These are phyloP conservation scores for Peribatodes rhomboidaria DNA, from an alignment of 2,888 invertebrate genomes.

Conservation along the genomic window DNA sequence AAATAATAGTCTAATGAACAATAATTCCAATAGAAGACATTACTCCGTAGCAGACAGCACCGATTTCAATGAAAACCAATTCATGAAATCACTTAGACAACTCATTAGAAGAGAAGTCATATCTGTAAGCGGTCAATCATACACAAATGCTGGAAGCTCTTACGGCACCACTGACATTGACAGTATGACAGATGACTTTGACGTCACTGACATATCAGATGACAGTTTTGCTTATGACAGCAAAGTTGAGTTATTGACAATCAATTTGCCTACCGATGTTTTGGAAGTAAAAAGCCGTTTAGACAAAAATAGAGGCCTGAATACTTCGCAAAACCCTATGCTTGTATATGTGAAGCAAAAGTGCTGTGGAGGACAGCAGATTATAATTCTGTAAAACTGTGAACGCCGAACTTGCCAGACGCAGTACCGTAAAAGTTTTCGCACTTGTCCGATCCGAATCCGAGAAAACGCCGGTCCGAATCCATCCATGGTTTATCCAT, in stretches of 20 bases:
- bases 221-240: no score
- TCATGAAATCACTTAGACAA: not conserved
- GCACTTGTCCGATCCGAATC: no score
- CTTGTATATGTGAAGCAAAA: not conserved
- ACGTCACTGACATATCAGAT: no score
- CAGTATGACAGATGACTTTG: not conserved
- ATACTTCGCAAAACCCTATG: not conserved
- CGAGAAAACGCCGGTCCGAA: no score
- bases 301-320: not conserved
- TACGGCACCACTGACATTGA: no score
- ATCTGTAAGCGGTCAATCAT: not conserved
- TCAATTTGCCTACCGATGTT: not conserved
- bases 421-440: no score
- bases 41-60: not conserved
- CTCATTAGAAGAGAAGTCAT: conserved; percentile 1
- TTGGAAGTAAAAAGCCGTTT: not conserved
- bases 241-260: not conserved
- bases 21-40: not conserved
- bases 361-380: not conserved
- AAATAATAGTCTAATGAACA: not conserved
- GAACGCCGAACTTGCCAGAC: no score
- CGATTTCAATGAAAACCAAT: not conserved
- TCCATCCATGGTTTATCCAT: no score
- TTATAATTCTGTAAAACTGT: not conserved
- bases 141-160: no score